These are phyloP conservation scores for Apeltes quadracus DNA, from an alignment of 2,113 vertebrate species.

Conservation along the genomic window DNA sequence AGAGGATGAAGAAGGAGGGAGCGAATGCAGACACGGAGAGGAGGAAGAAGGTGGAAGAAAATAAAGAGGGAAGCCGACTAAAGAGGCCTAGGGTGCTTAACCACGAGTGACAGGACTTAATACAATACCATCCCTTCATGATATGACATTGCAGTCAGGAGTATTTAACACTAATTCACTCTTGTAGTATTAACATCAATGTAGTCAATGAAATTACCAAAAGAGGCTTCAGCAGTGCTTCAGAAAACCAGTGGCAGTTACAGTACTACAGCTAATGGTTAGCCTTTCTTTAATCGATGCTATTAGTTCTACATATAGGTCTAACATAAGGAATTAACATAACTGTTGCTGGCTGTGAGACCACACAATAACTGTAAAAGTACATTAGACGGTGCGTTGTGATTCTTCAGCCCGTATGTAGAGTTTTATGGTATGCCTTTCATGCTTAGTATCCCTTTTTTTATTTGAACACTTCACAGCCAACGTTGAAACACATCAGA, in stretches of 20 bases:
- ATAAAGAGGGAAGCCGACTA: neutral
- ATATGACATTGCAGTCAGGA: conserved; percentile 15
- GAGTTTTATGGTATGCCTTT: neutral
- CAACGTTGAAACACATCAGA: neutral
- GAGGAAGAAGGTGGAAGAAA: neutral
- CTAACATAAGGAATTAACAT: too few relatives aligned
- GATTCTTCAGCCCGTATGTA: neutral
- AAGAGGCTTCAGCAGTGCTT: conserved; percentile 6
- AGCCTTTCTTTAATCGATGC: neutral
- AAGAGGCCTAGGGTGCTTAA: conserved; percentile 17
- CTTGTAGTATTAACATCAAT: conserved; percentile 2
- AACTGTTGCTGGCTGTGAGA: neutral
- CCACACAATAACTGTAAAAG: neutral
- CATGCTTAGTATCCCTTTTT: neutral
- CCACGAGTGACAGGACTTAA: conserved; percentile 31
- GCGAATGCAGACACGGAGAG: neutral
- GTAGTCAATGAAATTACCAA: neutral
- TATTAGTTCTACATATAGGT: neutral
- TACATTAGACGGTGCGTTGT: neutral
- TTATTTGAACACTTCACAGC: neutral
- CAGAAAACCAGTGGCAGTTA: neutral
- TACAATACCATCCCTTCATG: conserved; percentile 32
- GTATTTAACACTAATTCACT: conserved; percentile 29
- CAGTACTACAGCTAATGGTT: neutral
- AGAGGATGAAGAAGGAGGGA: neutral